Percentiles rank a stretch among this genome's conserved stretches.
phyloP scores from a whole-genome alignment of 2,113 vertebrate species.

The Amblyornis subalaris region DNA sequence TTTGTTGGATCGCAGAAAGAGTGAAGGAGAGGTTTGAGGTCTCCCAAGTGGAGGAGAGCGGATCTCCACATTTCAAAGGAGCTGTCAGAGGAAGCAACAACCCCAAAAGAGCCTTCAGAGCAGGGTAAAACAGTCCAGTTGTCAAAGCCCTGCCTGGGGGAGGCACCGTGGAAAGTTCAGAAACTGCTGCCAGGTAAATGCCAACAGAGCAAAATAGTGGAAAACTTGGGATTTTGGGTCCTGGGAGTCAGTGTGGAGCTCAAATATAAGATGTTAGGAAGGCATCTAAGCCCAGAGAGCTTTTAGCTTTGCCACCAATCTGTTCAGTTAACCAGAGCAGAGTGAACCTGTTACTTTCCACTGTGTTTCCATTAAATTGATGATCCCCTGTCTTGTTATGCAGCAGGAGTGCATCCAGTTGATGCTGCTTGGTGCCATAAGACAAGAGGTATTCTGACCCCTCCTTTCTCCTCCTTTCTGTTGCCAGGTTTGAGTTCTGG shows the following conservation, averaged over 20 bases:
- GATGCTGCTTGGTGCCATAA: background rate
- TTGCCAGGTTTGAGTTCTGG: constrained; percentile 90
- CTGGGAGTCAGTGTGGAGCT: background rate
- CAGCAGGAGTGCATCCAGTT: background rate
- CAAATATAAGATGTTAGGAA: background rate
- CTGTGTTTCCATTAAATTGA: background rate
- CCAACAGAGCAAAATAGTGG: background rate
- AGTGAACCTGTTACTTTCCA: background rate
- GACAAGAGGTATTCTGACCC: background rate
- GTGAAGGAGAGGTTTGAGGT: background rate
- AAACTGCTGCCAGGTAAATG: background rate
- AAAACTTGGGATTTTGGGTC: background rate
- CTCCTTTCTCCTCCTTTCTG: background rate
- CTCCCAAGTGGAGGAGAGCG: background rate
- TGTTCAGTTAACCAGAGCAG: background rate
- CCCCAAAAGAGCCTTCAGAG: background rate
- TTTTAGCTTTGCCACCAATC: background rate
- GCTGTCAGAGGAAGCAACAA: background rate
- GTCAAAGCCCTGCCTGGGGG: background rate
- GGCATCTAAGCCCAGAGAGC: background rate
- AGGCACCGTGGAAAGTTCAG: background rate
- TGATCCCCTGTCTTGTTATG: background rate
- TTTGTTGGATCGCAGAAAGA: background rate
- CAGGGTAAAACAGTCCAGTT: background rate
- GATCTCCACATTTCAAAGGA: background rate